Conservation (phyloP, 2,113 vertebrate genomes). For the Regulus satrapa region DNA sequence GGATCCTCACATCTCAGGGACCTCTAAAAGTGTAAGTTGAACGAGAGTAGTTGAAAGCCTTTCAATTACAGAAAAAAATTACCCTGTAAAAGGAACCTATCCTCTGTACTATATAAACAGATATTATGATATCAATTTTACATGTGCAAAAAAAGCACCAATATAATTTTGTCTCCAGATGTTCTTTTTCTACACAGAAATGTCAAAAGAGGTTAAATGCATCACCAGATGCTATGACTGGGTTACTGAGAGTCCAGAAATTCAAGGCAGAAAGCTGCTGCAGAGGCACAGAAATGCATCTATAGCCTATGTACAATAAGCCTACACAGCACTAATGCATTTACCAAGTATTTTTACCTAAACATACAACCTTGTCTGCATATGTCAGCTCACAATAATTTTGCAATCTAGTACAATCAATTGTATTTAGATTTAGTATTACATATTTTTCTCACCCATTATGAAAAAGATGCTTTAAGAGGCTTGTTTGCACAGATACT, state of each 20-base stretch:
- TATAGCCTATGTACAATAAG: not conserved
- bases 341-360: not conserved
- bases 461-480: not conserved
- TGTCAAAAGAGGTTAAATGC: not conserved
- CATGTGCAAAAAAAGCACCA: not conserved
- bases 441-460: not conserved
- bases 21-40: not conserved
- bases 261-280: not conserved
- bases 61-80: not conserved
- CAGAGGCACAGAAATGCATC: not conserved
- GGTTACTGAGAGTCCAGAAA: not conserved
- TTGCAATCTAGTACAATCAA: not conserved
- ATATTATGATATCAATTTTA: not conserved
- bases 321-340: not conserved
- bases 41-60: not conserved
- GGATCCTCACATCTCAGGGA: not conserved
- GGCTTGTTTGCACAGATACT: not conserved
- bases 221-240: not conserved
- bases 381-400: not conserved
- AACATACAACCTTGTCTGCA: not conserved
- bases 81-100: not conserved
- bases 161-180: not conserved
- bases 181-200: not conserved
- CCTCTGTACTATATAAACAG: not conserved
- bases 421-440: not conserved